These are phyloP conservation scores for Perca schrenkii DNA, from an alignment of 2,113 vertebrate genomes.

Conservation along the genomic window DNA sequence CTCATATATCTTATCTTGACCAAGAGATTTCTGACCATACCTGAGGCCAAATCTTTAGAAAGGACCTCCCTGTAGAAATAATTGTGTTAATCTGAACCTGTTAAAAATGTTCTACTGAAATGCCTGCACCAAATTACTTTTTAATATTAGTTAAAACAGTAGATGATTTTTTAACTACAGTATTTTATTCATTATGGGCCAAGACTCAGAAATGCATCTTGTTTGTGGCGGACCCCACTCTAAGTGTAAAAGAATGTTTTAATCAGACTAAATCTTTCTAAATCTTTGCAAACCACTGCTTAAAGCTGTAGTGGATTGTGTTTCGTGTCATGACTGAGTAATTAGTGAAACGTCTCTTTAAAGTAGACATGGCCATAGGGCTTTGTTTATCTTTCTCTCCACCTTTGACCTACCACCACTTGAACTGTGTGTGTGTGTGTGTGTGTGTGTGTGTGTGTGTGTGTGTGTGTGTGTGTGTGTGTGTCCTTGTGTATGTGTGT, in stretches of 20 bases:
- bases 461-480: constrained; percentile 39
- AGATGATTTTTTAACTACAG: not conserved
- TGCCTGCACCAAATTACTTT: not conserved
- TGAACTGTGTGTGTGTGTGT: constrained; percentile 60
- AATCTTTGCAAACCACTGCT: not conserved
- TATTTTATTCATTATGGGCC: not conserved
- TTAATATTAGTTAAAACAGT: not conserved
- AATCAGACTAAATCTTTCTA: not conserved
- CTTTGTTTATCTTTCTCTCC: constrained; percentile 70
- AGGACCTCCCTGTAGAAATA: constrained; percentile 14
- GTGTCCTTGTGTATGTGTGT: constrained; percentile 46
- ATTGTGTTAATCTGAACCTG: not conserved
- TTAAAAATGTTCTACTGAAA: not conserved
- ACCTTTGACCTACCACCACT: constrained; percentile 70
- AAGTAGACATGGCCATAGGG: constrained; percentile 59
- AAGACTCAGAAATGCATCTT: not conserved
- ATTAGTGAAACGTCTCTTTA: constrained; percentile 49
- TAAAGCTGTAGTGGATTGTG: not conserved
- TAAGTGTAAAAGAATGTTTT: not conserved
- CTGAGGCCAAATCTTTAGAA: constrained; percentile 19
- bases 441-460: constrained; percentile 58
- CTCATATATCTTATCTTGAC: constrained; percentile 19
- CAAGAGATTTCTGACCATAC: constrained; percentile 19
- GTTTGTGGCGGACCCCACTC: not conserved
- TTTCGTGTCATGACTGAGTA: constrained; percentile 36